Conservation (phyloP, 1,140 invertebrate genomes). For the Drosophila nannoptera region DNA sequence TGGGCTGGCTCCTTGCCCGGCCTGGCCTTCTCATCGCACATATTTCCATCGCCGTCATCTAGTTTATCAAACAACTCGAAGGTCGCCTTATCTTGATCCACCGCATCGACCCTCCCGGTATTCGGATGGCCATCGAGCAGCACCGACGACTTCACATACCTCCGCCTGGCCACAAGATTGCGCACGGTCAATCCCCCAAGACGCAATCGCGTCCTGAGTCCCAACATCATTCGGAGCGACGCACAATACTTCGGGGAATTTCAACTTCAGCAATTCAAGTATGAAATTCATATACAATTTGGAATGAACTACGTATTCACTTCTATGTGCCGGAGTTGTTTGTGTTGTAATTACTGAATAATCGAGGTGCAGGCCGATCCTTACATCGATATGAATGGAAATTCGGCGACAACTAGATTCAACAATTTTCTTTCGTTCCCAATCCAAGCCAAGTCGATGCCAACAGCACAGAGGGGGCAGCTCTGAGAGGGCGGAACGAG, state of each 20-base stretch:
- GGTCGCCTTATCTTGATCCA: too few species aligned
- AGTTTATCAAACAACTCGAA: too few species aligned
- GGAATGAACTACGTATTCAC: neutral
- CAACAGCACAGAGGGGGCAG: too few species aligned
- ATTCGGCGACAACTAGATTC: slow-evolving; percentile 8
- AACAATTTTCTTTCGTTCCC: neutral
- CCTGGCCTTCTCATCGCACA: too few species aligned
- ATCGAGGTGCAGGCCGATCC: neutral
- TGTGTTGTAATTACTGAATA: slow-evolving; percentile 8
- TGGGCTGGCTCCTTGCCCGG: neutral
- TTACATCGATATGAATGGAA: neutral
- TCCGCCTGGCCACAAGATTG: neutral
- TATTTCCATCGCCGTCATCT: too few species aligned
- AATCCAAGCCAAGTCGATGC: too few species aligned
- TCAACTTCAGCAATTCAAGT: neutral
- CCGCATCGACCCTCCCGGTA: neutral
- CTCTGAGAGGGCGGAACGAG: too few species aligned
- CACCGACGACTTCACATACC: neutral
- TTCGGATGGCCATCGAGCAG: neutral
- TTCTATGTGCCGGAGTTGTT: slow-evolving; percentile 9
- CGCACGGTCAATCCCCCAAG: neutral
- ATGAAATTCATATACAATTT: slow-evolving; percentile 8
- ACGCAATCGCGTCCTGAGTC: neutral
- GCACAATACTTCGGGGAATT: neutral
- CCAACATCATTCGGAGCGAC: slow-evolving; percentile 1